Evolutionary conservation across 2,888 invertebrate genomes (phyloP).

Genomic region (Xanthorhoe spadicearia): DNA sequence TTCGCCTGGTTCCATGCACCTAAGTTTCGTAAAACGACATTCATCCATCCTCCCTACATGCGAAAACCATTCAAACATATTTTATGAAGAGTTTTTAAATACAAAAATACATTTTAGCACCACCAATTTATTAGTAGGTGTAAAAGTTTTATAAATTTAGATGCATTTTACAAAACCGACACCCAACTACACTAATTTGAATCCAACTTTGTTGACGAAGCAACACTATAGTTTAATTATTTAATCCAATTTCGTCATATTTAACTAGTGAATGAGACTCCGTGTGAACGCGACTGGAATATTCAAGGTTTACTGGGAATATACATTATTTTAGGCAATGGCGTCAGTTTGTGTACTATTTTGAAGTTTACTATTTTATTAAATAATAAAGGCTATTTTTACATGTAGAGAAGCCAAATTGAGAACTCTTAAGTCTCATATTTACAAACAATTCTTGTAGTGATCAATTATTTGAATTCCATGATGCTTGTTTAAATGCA

Average conservation of each 20-base stretch:
- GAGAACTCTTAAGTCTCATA: no score
- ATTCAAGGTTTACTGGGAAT: neutral
- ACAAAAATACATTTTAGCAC: no score
- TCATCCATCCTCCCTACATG: no score
- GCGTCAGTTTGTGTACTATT: neutral
- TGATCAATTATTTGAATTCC: no score
- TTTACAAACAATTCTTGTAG: no score
- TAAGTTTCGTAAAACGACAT: no score
- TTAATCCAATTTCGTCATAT: constrained; percentile 19
- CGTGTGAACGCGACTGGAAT: neutral
- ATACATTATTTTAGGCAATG: constrained; percentile 2
- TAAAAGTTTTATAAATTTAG: neutral
- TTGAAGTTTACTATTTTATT: neutral
- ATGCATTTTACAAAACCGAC: constrained; percentile 7
- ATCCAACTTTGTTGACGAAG: constrained; percentile 20
- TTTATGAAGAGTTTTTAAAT: no score
- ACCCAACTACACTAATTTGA: constrained; percentile 18
- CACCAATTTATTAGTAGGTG: neutral
- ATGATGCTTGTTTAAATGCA: no score
- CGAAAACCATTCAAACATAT: no score
- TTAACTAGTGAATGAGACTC: constrained; percentile 6
- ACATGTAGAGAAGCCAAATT: no score
- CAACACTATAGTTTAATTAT: constrained; percentile 33
- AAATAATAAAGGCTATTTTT: no score
- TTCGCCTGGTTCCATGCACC: no score